Conservation (phyloP, 2,113 vertebrate genomes). For the Dasyprocta punctata region DNA sequence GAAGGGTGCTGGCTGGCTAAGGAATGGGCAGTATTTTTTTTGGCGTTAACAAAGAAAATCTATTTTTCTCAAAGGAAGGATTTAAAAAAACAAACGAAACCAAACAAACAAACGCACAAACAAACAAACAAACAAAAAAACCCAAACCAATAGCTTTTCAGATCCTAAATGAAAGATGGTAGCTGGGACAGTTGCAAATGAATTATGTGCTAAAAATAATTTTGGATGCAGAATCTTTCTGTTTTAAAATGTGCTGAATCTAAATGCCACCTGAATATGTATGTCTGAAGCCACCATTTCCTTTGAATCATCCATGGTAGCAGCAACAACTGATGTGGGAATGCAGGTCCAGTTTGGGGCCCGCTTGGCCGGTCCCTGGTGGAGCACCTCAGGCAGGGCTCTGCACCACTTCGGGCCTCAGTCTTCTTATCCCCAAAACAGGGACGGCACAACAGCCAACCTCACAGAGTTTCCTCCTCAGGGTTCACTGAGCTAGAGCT, state of each 20-base stretch:
- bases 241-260: slow-evolving; percentile 74
- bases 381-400: not conserved
- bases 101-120: slow-evolving; percentile 10
- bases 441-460: not conserved
- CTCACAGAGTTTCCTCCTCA: not conserved
- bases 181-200: slow-evolving; percentile 64
- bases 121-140: slow-evolving; percentile 1
- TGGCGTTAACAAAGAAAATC: slow-evolving; percentile 54
- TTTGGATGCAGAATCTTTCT: slow-evolving; percentile 61
- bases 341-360: not conserved
- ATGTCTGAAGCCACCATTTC: slow-evolving; percentile 66
- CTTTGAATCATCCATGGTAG: slow-evolving; percentile 37
- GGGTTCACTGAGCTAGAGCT: not conserved
- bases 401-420: not conserved
- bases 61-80: slow-evolving; percentile 69
- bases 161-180: slow-evolving; percentile 42
- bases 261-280: slow-evolving; percentile 69
- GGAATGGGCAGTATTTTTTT: not conserved
- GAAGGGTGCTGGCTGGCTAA: not conserved
- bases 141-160: slow-evolving; percentile 64
- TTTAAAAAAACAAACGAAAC: slow-evolving; percentile 40
- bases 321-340: not conserved
- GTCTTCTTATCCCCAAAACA: not conserved
- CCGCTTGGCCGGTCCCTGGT: no score
- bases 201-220: slow-evolving; percentile 76